Base-by-base conservation (phyloP, 1,140 invertebrate species). In the Muscidifurax raptorellus region DNA sequence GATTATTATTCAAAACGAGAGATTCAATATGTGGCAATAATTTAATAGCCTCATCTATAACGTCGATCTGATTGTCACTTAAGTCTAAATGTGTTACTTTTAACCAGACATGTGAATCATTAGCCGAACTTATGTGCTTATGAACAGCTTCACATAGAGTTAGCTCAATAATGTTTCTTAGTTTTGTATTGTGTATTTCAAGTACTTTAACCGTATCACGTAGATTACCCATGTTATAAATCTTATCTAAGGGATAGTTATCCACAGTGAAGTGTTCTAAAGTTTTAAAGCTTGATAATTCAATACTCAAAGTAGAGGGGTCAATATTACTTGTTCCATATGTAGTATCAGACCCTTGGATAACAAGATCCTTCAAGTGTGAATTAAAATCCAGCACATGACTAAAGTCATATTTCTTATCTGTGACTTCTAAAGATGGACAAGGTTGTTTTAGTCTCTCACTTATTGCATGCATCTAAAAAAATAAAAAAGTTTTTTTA, bases 301-400 rank as follows among this genome's bases (percentile, higher is more conserved):
- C 97, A 92, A 97, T 96, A 30, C 93, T 92, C 15, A 98, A 92
- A n/a, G 95, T 93, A 87, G 97, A 97, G 0, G 96, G 95, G 81
- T 96, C 93, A 86, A 98, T 96, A 88, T 98, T 98, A 90, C 97
- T 98, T 0, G 95, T 96, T 4, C 95, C 95, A 86, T 96, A 94
- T 66, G 91, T 92, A 40, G 95, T 93, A 72, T 93, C 92, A 85
- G 94, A 96, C 1, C 97, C 96, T 89, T 95, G 93, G 13, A 98
- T 95, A 75, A 94, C 94, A 0, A 98, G 90, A 18, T 91, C 93
- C 27, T 93, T 94, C 12, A 98, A 89, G 88, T 96, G 95, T 1
- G 96, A 96, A 90, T 97, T 97, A 89, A 98, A 97, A 90, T 99
- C 98, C 80, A 99, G 90, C 9, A 99, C 95, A 90, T 98, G 97